These are phyloP conservation scores for Phyllotreta striolata DNA, from an alignment of 2,888 invertebrate genomes.

Conservation along the genomic window DNA sequence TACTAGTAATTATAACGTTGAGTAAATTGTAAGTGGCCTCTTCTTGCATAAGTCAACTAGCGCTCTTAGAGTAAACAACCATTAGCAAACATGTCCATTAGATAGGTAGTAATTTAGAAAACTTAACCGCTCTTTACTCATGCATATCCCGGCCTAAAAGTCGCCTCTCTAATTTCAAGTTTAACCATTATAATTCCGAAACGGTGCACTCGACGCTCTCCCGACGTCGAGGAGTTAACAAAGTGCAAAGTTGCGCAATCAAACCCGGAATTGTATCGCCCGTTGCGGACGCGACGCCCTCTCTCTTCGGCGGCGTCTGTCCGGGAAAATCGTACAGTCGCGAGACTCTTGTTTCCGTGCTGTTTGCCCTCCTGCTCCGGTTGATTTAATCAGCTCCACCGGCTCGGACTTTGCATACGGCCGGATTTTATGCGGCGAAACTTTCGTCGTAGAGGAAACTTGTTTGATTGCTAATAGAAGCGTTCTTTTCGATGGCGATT, in stretches of 20 bases:
- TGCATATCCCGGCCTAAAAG: constrained; percentile 34
- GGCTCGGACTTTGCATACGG: constrained; percentile 14
- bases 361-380: not conserved
- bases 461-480: too few species aligned
- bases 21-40: too few species aligned
- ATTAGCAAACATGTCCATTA: too few species aligned
- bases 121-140: too few species aligned
- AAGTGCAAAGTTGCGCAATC: constrained; percentile 60
- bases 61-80: too few species aligned
- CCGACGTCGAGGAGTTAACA: constrained; percentile 57
- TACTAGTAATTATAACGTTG: too few species aligned
- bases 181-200: constrained; percentile 59
- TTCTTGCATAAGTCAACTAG: too few species aligned
- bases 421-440: constrained; percentile 14
- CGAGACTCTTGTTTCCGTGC: constrained; percentile 1
- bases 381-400: constrained; percentile 18
- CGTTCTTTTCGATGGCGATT: too few species aligned
- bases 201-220: constrained; percentile 58
- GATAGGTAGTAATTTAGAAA: too few species aligned
- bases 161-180: constrained; percentile 56
- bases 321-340: constrained; percentile 10
- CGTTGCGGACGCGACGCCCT: constrained; percentile 20
- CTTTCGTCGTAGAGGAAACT: not conserved
- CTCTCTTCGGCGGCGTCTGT: not conserved
- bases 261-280: constrained; percentile 50